Conservation (phyloP, 2,113 vertebrate genomes). For the Notiomystis cincta region DNA sequence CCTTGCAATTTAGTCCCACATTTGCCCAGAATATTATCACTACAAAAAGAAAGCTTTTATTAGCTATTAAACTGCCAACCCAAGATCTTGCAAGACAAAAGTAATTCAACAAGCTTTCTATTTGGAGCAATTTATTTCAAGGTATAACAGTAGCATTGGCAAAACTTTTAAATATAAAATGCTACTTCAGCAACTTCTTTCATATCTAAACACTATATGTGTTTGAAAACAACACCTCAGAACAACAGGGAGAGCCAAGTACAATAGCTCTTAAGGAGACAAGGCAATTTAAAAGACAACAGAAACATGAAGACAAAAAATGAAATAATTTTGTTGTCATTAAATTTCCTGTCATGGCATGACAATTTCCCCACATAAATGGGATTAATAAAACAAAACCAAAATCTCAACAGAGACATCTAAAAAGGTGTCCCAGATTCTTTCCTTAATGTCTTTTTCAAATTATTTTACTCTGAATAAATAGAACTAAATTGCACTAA, state of each 20-base stretch:
- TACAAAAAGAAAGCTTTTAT: not conserved
- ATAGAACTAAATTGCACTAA: not conserved
- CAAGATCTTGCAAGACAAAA: not conserved
- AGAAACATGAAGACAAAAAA: not conserved
- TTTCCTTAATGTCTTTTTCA: not conserved
- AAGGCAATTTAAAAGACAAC: not conserved
- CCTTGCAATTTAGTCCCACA: not conserved
- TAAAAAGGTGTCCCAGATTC: not conserved
- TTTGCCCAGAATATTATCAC: not conserved
- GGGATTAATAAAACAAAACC: not conserved
- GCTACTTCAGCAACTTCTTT: not conserved
- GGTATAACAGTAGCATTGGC: not conserved
- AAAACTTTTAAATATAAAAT: not conserved
- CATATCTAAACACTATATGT: not conserved
- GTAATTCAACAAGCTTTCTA: not conserved
- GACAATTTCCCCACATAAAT: not conserved
- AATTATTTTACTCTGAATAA: not conserved
- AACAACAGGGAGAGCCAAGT: not conserved
- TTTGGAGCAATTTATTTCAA: not conserved
- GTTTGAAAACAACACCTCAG: not conserved
- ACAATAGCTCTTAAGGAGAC: not conserved
- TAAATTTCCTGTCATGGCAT: not conserved
- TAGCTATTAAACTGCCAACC: not conserved
- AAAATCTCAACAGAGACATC: not conserved
- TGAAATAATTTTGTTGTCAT: not conserved